Percentiles rank a stretch among this genome's conserved stretches.
Conservation (phyloP, 2,797 vertebrate genomes). For the Sarcophilus harrisii region DNA sequence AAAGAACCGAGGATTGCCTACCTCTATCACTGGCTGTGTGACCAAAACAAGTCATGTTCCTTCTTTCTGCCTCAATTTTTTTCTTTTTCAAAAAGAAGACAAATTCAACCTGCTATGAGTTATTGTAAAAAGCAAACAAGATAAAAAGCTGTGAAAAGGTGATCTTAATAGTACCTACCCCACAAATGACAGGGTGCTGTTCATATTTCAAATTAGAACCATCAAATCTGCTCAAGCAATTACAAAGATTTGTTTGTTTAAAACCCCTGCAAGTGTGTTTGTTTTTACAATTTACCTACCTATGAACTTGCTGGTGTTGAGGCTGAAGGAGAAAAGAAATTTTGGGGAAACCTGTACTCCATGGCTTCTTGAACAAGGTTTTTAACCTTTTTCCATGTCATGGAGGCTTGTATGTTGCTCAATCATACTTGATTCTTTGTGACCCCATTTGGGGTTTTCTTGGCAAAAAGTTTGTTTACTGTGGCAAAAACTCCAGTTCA, state of each 20-base stretch:
- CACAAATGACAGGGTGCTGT: no score
- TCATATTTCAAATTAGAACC: neutral
- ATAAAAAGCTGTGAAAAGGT: neutral
- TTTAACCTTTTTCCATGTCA: neutral
- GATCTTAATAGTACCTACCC: neutral
- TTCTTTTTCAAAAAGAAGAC: neutral
- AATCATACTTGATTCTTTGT: neutral
- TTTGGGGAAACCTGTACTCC: neutral
- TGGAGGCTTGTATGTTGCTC: neutral
- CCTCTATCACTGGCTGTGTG: neutral
- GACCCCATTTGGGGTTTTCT: neutral
- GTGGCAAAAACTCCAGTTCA: neutral
- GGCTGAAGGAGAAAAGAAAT: neutral
- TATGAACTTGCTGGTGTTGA: neutral
- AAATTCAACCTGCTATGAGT: neutral
- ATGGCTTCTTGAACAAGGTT: neutral
- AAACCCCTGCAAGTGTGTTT: neutral
- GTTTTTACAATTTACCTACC: neutral
- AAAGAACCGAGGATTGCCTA: neutral
- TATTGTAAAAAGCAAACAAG: neutral
- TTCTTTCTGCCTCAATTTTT: neutral
- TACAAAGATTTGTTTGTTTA: neutral
- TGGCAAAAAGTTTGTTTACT: neutral
- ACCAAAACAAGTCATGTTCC: neutral
- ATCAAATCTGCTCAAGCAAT: accelerated